A percentile compares a stretch with the other conserved stretches of the same genome.
These are phyloP conservation scores for Connochaetes taurinus DNA, from an alignment of 2,113 vertebrate genomes.

Conservation along the genomic window DNA sequence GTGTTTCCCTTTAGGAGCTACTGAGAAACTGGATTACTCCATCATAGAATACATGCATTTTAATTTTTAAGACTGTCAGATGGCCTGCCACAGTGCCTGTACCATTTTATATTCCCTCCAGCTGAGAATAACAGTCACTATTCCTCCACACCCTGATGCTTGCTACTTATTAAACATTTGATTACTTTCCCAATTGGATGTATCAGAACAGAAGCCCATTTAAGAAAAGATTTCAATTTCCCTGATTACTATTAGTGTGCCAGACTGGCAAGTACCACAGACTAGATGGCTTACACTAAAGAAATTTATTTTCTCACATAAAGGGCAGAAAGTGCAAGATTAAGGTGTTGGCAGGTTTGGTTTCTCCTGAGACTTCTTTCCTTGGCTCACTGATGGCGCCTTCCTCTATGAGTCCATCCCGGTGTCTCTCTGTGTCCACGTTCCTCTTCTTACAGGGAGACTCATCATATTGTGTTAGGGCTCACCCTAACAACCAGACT, in stretches of 20 bases:
- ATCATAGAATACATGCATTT: neutral
- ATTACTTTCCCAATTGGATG: neutral
- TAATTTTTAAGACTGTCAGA: neutral
- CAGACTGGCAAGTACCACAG: neutral
- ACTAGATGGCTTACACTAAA: neutral
- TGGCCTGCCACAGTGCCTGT: rapidly evolving
- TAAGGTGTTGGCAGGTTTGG: neutral
- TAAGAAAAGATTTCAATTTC: neutral
- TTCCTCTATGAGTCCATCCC: neutral
- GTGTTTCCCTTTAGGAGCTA: neutral
- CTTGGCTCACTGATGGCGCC: neutral
- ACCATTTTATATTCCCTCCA: neutral
- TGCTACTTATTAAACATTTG: neutral
- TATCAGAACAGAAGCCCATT: neutral
- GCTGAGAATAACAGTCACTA: neutral
- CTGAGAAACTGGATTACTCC: neutral
- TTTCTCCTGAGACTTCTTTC: neutral
- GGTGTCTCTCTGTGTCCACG: neutral
- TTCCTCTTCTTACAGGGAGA: neutral
- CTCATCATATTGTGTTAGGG: neutral
- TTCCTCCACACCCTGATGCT: neutral
- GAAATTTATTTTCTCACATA: neutral
- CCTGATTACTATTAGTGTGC: neutral
- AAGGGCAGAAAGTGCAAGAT: neutral
- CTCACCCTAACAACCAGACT: neutral